Evolutionary conservation across 2,888 invertebrate species (phyloP).

Genomic region (Pantelozetes paolii): DNA sequence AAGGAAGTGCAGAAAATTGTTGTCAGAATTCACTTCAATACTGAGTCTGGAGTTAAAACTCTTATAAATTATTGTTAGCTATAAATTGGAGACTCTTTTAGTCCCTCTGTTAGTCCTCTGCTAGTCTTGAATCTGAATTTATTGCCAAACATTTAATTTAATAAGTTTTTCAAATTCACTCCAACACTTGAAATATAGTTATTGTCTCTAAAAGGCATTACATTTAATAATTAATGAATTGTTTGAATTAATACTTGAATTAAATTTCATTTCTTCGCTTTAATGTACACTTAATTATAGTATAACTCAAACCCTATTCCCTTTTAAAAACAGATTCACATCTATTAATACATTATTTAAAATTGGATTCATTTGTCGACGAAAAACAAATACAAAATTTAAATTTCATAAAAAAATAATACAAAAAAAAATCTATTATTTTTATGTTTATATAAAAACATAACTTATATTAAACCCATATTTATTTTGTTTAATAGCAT

Average conservation of each 20-base stretch:
- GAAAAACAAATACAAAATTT: too few relatives aligned
- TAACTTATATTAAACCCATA: too few relatives aligned
- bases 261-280: neutral
- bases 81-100: constrained; percentile 17
- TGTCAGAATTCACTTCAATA: neutral
- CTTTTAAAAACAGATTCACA: neutral
- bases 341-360: too few relatives aligned
- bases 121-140: constrained; percentile 19
- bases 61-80: constrained; percentile 13
- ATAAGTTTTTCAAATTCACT: neutral
- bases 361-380: too few relatives aligned
- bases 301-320: neutral
- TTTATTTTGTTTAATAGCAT: too few relatives aligned
- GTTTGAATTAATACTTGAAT: neutral
- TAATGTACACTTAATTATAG: neutral
- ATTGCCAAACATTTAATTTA: constrained; percentile 22
- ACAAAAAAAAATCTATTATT: too few relatives aligned
- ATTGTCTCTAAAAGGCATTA: constrained; percentile 3
- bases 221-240: constrained; percentile 14
- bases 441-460: too few relatives aligned
- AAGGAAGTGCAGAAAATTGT: neutral
- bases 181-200: constrained; percentile 6
- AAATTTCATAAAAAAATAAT: too few relatives aligned
- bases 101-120: too few relatives aligned
- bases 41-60: too few relatives aligned